phyloP scores from a whole-genome alignment of 2,888 invertebrate genomes.

The Scrobipalpa costella region DNA sequence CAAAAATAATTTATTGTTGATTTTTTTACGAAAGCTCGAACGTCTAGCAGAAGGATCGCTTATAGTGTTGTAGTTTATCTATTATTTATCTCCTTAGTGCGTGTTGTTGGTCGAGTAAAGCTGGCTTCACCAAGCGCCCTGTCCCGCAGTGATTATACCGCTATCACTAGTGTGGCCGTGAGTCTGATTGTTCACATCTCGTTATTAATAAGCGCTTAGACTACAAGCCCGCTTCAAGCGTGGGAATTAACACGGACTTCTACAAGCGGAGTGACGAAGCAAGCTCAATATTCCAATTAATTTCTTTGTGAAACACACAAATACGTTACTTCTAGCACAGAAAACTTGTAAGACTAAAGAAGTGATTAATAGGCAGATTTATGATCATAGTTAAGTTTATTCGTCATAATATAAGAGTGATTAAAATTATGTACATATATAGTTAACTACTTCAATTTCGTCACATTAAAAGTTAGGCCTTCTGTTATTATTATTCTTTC shows the following conservation, averaged over 20 bases:
- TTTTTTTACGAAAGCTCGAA: slow-evolving; percentile 10
- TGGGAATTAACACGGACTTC: slow-evolving; percentile 57
- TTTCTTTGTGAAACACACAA: slow-evolving; percentile 6
- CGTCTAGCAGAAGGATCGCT: too few relatives aligned
- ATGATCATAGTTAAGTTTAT: slow-evolving; percentile 18
- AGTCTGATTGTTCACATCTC: slow-evolving; percentile 47
- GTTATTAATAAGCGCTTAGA: slow-evolving; percentile 57
- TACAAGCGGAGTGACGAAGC: slow-evolving; percentile 70
- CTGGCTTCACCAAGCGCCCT: slow-evolving; percentile 62
- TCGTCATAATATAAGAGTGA: slow-evolving; percentile 13
- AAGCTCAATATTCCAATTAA: slow-evolving; percentile 47
- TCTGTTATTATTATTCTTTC: slow-evolving; percentile 18
- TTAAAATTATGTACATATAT: slow-evolving; percentile 18
- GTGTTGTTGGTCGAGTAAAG: slow-evolving; percentile 49
- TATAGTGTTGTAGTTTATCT: too few relatives aligned
- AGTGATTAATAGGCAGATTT: slow-evolving; percentile 20
- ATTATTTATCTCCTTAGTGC: slow-evolving; percentile 50
- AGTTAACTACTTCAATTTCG: slow-evolving; percentile 6
- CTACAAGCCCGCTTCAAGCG: slow-evolving; percentile 63
- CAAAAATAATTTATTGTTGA: slow-evolving; percentile 8
- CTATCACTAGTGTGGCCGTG: slow-evolving; percentile 46
- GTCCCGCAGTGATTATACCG: slow-evolving; percentile 52
- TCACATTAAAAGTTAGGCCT: slow-evolving; percentile 24
- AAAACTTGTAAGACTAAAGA: slow-evolving; percentile 14
- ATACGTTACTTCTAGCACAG: slow-evolving; percentile 8